Conservation (phyloP, 2,797 vertebrate species). For the Pachyuromys duprasi region DNA sequence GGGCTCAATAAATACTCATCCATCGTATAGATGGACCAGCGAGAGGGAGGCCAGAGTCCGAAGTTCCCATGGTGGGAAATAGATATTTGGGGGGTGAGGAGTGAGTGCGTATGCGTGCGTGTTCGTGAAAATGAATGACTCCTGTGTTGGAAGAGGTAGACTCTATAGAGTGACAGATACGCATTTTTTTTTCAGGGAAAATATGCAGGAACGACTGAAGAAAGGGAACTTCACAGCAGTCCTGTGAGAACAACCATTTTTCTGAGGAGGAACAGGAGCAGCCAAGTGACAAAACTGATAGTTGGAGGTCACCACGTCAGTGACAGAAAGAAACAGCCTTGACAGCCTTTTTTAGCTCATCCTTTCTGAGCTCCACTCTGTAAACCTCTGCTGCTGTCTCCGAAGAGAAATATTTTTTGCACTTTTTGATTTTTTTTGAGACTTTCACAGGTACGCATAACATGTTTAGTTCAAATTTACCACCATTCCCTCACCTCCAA, state of each 20-base stretch:
- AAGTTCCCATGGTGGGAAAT: neutral
- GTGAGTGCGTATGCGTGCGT: neutral
- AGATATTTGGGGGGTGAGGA: neutral
- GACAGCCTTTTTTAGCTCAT: neutral
- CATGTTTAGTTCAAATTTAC: neutral
- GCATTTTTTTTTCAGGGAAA: constrained; percentile 5
- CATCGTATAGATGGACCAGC: neutral
- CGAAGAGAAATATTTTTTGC: neutral
- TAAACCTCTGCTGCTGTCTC: neutral
- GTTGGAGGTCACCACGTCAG: neutral
- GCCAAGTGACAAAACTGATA: neutral
- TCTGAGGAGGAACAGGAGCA: neutral
- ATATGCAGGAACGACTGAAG: neutral
- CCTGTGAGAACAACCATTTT: neutral
- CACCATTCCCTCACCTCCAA: neutral
- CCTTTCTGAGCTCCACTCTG: neutral
- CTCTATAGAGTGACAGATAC: neutral
- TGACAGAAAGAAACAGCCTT: neutral
- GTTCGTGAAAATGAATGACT: neutral
- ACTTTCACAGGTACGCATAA: neutral
- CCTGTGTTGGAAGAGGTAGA: neutral
- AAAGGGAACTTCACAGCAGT: neutral
- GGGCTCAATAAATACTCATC: neutral
- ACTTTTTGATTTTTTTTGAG: neutral
- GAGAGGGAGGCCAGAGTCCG: neutral